Percentiles rank a stretch among this genome's conserved stretches.
phyloP scores from a whole-genome alignment of 1,140 invertebrate species.

The Monochamus saltuarius region DNA sequence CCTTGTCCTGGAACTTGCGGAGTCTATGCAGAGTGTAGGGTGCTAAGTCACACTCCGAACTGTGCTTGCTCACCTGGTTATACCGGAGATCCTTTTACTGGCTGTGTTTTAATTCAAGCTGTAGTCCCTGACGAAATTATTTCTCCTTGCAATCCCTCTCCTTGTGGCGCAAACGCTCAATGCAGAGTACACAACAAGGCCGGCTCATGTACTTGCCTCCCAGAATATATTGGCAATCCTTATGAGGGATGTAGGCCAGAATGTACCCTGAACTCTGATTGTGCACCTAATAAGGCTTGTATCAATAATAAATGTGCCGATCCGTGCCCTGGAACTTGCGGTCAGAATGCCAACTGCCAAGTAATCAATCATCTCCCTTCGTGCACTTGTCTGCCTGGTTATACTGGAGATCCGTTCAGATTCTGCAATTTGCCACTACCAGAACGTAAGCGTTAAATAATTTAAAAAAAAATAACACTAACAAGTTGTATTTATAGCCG shows the following conservation, averaged over 20 bases:
- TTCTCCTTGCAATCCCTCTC: constrained; percentile 62
- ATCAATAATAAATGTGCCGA: constrained; percentile 64
- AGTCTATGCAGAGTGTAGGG: constrained; percentile 77
- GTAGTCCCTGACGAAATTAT: constrained; percentile 46
- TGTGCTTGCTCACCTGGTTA: constrained; percentile 76
- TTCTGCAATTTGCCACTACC: constrained; percentile 52
- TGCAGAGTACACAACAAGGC: constrained; percentile 62
- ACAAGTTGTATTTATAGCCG: constrained; percentile 17
- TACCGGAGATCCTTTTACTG: constrained; percentile 71
- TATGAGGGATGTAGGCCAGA: constrained; percentile 68
- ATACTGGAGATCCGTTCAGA: constrained; percentile 63
- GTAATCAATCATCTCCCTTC: constrained; percentile 60
- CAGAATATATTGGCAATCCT: constrained; percentile 71
- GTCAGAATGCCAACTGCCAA: constrained; percentile 62
- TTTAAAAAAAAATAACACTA: too few species aligned
- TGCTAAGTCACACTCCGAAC: constrained; percentile 78
- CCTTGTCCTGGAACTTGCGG: constrained; percentile 81
- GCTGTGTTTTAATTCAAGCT: constrained; percentile 53
- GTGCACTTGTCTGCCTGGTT: constrained; percentile 59
- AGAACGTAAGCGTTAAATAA: constrained; percentile 34
- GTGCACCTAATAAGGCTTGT: constrained; percentile 61
- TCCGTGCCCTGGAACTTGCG: constrained; percentile 68
- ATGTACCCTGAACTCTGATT: constrained; percentile 65
- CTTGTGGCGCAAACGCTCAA: constrained; percentile 67
- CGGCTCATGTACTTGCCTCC: constrained; percentile 66